Conservation (phyloP, 92 coral and sea anemone genomes). For the Epizoanthus rinbou region DNA sequence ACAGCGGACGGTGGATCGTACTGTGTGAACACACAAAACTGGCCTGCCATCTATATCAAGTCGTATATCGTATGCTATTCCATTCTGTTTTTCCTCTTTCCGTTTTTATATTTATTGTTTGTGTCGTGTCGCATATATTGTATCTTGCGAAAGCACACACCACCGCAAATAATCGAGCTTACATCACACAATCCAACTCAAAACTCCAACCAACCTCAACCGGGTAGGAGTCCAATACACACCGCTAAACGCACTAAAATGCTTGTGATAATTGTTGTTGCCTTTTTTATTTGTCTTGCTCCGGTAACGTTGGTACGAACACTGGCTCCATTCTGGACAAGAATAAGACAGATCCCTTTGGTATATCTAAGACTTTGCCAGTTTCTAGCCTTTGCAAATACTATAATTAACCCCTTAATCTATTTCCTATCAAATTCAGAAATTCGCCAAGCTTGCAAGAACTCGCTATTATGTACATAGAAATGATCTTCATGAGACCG, state of each 20-base stretch:
- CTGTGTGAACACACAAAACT: neutral
- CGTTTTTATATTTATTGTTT: neutral
- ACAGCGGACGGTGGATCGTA: no score
- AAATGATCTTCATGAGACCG: no score
- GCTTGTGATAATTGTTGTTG: neutral
- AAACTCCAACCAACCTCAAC: neutral
- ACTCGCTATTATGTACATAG: neutral
- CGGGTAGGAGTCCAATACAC: neutral
- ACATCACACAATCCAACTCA: neutral
- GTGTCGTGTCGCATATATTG: neutral
- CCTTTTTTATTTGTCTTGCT: neutral
- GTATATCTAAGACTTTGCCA: neutral
- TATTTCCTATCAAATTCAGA: conserved; percentile 7
- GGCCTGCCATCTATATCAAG: neutral
- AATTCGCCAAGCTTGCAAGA: conserved; percentile 16
- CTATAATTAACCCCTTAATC: conserved; percentile 11
- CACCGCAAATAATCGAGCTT: neutral
- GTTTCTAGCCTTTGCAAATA: neutral
- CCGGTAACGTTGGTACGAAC: neutral
- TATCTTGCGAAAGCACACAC: neutral
- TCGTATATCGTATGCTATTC: neutral
- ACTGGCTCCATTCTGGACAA: neutral
- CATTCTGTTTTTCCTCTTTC: neutral
- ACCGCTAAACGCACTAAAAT: neutral
- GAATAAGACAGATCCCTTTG: neutral